Evolutionary conservation across 1,140 invertebrate species (phyloP).

Genomic region (Frieseomelitta varia): DNA sequence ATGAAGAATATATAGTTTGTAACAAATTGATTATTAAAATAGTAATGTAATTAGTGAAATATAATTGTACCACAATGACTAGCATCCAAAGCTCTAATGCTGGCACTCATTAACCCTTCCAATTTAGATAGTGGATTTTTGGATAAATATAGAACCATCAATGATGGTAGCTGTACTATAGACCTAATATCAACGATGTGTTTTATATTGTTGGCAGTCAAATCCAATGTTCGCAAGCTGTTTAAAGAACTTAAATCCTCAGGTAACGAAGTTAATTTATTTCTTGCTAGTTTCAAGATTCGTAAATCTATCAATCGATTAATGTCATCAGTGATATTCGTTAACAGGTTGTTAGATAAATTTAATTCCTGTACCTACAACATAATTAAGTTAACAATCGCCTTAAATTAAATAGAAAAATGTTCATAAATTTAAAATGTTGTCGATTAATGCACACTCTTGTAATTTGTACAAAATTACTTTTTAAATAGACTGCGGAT

Average conservation of each 20-base stretch:
- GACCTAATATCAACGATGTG: conserved; percentile 53
- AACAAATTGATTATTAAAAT: neutral
- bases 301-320: conserved; percentile 68
- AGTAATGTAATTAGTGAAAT: neutral
- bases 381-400: neutral
- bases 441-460: neutral
- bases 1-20: neutral
- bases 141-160: conserved; percentile 69
- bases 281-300: conserved; percentile 73
- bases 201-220: conserved; percentile 67
- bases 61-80: conserved; percentile 72
- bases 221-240: conserved; percentile 69
- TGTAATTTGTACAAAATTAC: neutral
- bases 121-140: conserved; percentile 71
- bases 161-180: conserved; percentile 64
- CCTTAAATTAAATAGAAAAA: neutral
- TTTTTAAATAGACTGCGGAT: neutral
- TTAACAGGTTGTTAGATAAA: conserved; percentile 72
- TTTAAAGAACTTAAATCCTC: conserved; percentile 57
- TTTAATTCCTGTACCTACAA: conserved; percentile 73
- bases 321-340: conserved; percentile 62
- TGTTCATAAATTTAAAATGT: neutral
- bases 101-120: conserved; percentile 63
- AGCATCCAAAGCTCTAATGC: conserved; percentile 68
- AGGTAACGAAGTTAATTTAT: conserved; percentile 70